Percentiles rank a stretch among this genome's conserved stretches.
Evolutionary conservation across 64 coral and sea anemone species (phyloP).

Genomic region (Acropora tenuis): DNA sequence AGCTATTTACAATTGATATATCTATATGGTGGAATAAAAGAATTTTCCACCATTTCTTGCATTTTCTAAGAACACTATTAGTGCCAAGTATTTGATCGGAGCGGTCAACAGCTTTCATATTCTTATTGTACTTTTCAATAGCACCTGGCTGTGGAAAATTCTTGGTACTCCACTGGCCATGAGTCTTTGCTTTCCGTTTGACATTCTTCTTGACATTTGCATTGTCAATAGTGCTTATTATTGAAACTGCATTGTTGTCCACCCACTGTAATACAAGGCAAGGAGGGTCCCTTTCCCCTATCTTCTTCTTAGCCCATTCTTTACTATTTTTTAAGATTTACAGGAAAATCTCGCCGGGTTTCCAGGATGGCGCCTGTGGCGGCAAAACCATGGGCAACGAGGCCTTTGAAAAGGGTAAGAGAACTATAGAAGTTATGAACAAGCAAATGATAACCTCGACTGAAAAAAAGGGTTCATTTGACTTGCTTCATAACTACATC

Average conservation of each 20-base stretch:
- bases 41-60: slow-evolving; percentile 61
- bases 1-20: slow-evolving; percentile 22
- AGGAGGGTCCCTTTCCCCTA: background rate
- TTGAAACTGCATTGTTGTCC: slow-evolving; percentile 15
- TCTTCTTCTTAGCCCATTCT: background rate
- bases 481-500: too few relatives aligned
- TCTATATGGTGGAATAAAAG: slow-evolving; percentile 43
- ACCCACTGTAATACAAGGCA: slow-evolving; percentile 31
- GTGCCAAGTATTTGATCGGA: slow-evolving; percentile 45
- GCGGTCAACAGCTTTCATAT: slow-evolving; percentile 64
- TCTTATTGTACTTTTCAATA: slow-evolving; percentile 11
- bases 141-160: slow-evolving; percentile 35
- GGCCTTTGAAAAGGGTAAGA: too few relatives aligned
- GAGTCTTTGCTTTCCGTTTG: background rate
- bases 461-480: too few relatives aligned
- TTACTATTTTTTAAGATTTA: slow-evolving; percentile 13
- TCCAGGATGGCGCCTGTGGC: too few relatives aligned
- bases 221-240: slow-evolving; percentile 21
- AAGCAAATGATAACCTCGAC: too few relatives aligned
- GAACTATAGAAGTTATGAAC: too few relatives aligned
- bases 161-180: slow-evolving; percentile 1
- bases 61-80: slow-evolving; percentile 32
- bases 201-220: slow-evolving; percentile 7
- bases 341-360: too few relatives aligned
- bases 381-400: too few relatives aligned